A percentile compares a stretch with the other conserved stretches of the same genome.
phyloP scores from a whole-genome alignment of 2,888 invertebrate genomes.

The Patella ulyssiponensis region DNA sequence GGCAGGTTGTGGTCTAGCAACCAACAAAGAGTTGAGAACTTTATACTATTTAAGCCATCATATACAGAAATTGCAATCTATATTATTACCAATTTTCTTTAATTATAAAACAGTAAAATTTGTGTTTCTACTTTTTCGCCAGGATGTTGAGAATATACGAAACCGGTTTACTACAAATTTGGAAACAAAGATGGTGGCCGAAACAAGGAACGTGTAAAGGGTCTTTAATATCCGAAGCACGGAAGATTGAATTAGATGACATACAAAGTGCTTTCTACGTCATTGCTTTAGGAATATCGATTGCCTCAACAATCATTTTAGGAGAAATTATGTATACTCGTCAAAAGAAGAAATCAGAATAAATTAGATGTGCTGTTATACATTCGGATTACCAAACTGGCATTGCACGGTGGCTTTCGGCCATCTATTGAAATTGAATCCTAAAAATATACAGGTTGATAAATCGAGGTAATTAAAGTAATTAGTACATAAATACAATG shows the following conservation, averaged over 20 bases:
- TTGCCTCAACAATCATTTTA: conserved; percentile 21
- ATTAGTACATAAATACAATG: no score
- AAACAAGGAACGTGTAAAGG: conserved; percentile 40
- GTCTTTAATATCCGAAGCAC: conserved; percentile 38
- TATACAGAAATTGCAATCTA: background rate
- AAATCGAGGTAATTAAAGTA: no score
- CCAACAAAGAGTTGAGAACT: no score
- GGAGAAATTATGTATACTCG: conserved; percentile 1
- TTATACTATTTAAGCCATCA: background rate
- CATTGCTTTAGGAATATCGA: conserved; percentile 37
- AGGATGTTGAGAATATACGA: conserved; percentile 48
- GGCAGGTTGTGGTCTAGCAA: no score
- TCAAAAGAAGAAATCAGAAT: no score
- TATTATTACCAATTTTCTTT: background rate
- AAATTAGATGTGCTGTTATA: no score
- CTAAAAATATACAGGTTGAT: no score
- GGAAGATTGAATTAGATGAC: conserved; percentile 42
- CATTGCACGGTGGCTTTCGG: no score
- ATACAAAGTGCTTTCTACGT: conserved; percentile 52
- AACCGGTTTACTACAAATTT: conserved; percentile 46
- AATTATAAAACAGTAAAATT: background rate
- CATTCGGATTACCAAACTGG: no score
- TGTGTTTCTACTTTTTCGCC: conserved; percentile 12
- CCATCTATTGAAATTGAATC: no score
- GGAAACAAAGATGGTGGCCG: conserved; percentile 49